Conservation (phyloP, 2,797 vertebrate species). For the Choloepus didactylus region DNA sequence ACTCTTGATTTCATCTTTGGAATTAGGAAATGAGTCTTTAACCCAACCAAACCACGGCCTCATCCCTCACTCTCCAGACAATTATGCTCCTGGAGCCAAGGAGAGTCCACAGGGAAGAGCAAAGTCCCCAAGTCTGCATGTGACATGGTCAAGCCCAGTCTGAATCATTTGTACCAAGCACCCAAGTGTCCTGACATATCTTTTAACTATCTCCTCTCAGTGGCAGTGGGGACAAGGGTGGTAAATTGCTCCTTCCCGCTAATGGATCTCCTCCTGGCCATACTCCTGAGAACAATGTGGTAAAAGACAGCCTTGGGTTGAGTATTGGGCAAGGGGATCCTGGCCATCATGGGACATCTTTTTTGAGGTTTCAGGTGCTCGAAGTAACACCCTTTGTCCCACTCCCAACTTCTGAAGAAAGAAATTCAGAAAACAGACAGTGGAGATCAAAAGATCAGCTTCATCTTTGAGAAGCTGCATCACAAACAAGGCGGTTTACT, state of each 20-base stretch:
- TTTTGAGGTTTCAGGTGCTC: not conserved
- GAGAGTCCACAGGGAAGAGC: rapidly evolving
- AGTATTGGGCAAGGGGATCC: not conserved
- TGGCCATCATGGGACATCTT: not conserved
- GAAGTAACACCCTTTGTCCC: not conserved
- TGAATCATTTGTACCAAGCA: not conserved
- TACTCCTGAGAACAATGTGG: not conserved
- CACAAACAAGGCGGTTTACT: not conserved
- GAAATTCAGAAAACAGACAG: not conserved
- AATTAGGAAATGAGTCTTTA: not conserved
- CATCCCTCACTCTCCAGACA: not conserved
- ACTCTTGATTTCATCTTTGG: not conserved
- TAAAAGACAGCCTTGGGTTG: not conserved
- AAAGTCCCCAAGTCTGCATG: not conserved
- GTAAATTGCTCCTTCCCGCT: not conserved
- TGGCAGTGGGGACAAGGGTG: not conserved
- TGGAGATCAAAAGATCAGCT: not conserved
- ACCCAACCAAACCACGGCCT: not conserved
- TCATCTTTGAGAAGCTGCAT: not conserved
- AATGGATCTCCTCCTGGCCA: not conserved
- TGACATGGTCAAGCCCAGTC: not conserved
- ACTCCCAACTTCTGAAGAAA: not conserved
- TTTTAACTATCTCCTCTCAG: not conserved
- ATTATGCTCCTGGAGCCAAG: not conserved
- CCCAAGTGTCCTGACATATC: not conserved